A percentile compares a stretch with the other conserved stretches of the same genome.
Evolutionary conservation across 2,888 invertebrate genomes (phyloP).

Genomic region (Elmis aenea): DNA sequence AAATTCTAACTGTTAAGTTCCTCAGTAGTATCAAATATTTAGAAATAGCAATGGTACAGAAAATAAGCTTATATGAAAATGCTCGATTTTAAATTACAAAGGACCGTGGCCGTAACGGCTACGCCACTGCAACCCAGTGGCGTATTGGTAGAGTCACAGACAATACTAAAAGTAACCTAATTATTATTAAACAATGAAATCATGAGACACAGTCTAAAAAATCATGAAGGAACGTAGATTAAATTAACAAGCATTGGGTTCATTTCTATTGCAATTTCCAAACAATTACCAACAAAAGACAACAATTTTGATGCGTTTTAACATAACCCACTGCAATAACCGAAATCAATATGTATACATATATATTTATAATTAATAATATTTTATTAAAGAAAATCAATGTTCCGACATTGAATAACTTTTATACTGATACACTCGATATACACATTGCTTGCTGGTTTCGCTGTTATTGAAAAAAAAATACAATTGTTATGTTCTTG

Average conservation of each 20-base stretch:
- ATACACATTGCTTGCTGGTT: slow-evolving; percentile 45
- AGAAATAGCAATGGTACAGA: slow-evolving; percentile 43
- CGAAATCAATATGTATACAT: slow-evolving; percentile 21
- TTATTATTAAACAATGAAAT: slow-evolving; percentile 36
- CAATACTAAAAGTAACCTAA: slow-evolving; percentile 32
- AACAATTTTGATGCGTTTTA: slow-evolving; percentile 27
- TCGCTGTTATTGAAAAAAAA: slow-evolving; percentile 46
- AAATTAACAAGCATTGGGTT: slow-evolving; percentile 30
- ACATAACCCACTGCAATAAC: slow-evolving; percentile 33
- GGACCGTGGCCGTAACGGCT: no score
- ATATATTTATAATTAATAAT: slow-evolving; percentile 15
- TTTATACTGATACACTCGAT: slow-evolving; percentile 41
- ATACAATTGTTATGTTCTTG: slow-evolving; percentile 42
- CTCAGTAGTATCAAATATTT: slow-evolving; percentile 57
- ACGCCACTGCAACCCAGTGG: slow-evolving; percentile 8
- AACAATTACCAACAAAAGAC: slow-evolving; percentile 18
- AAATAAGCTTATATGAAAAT: slow-evolving; percentile 60
- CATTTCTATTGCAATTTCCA: slow-evolving; percentile 15
- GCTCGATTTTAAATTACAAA: slow-evolving; percentile 30
- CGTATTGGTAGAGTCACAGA: slow-evolving; percentile 11
- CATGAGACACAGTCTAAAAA: slow-evolving; percentile 41
- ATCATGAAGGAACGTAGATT: slow-evolving; percentile 26
- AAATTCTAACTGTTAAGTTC: slow-evolving; percentile 52
- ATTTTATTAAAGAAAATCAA: slow-evolving; percentile 32
- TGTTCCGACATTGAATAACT: slow-evolving; percentile 30